phyloP scores from a whole-genome alignment of 1,140 invertebrate genomes.

The Drosophila parabipectinata region DNA sequence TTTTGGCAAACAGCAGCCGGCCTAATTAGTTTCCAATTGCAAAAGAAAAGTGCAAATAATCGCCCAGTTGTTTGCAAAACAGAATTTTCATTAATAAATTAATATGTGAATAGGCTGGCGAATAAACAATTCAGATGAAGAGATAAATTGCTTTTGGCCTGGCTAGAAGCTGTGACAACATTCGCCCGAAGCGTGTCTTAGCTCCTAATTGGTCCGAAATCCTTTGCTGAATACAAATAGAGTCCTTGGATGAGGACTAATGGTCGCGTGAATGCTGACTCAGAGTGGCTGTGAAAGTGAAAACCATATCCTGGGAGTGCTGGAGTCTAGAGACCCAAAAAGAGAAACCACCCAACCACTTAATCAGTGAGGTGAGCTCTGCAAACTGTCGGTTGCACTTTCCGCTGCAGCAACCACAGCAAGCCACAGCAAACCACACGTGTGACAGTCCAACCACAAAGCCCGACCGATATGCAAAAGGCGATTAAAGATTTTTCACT shows the following conservation, averaged over 20 bases:
- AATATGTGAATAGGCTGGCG: slow-evolving; percentile 29
- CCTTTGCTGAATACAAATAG: slow-evolving; percentile 11
- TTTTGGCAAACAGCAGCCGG: slow-evolving; percentile 6
- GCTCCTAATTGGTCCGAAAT: slow-evolving; percentile 8
- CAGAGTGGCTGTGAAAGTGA: not conserved
- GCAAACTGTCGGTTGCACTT: slow-evolving; percentile 30
- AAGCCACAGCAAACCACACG: slow-evolving; percentile 35
- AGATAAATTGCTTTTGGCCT: slow-evolving; percentile 18
- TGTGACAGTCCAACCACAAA: slow-evolving; percentile 28
- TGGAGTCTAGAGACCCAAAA: not conserved
- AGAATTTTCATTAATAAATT: slow-evolving; percentile 38
- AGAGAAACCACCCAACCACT: slow-evolving; percentile 27
- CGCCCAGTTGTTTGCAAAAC: slow-evolving; percentile 3
- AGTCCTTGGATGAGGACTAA: slow-evolving; percentile 2
- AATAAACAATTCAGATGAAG: slow-evolving; percentile 20
- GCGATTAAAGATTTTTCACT: slow-evolving; percentile 34
- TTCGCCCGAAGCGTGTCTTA: slow-evolving; percentile 12
- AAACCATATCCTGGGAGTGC: not conserved
- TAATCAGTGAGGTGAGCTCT: slow-evolving; percentile 41
- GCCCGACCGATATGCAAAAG: slow-evolving; percentile 25
- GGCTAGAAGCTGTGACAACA: slow-evolving; percentile 6
- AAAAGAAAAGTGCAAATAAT: slow-evolving; percentile 21
- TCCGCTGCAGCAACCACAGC: slow-evolving; percentile 22
- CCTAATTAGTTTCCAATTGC: slow-evolving; percentile 36
- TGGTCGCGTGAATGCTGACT: slow-evolving; percentile 1